Percentiles rank a stretch among this genome's conserved stretches.
Evolutionary conservation across 2,888 invertebrate genomes (phyloP).

Genomic region (Muscina levida): DNA sequence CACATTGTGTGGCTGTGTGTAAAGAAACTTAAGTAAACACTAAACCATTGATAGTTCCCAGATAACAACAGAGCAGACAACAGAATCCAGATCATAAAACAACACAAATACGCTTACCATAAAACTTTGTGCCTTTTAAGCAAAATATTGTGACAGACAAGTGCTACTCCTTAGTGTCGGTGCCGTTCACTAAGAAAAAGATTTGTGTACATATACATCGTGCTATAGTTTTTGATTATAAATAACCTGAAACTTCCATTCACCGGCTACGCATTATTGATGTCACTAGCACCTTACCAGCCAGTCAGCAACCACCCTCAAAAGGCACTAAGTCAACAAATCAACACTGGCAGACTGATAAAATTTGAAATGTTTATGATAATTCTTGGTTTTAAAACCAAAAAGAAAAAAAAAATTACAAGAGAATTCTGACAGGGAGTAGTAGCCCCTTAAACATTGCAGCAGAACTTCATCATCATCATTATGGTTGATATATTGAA

Average conservation of each 20-base stretch:
- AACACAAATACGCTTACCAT: neutral
- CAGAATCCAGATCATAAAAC: neutral
- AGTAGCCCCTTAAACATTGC: neutral
- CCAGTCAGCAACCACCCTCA: neutral
- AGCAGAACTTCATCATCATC: neutral
- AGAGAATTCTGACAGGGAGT: too few species aligned
- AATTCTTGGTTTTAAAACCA: neutral
- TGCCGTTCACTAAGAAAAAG: neutral
- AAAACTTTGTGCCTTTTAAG: neutral
- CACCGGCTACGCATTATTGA: neutral
- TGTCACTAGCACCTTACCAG: constrained; percentile 13
- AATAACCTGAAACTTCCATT: neutral
- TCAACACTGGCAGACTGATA: neutral
- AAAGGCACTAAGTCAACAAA: neutral
- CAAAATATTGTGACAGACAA: constrained; percentile 23
- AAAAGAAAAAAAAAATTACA: too few species aligned
- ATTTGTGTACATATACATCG: neutral
- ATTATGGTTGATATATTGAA: constrained; percentile 16
- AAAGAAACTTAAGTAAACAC: neutral
- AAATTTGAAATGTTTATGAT: constrained; percentile 6
- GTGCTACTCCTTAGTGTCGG: neutral
- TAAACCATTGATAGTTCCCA: neutral
- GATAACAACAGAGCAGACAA: neutral
- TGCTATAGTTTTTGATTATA: constrained; percentile 2
- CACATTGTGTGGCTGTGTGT: constrained; percentile 1